Conservation (phyloP, 1,140 invertebrate genomes). For the Lordiphosa stackelbergi region DNA sequence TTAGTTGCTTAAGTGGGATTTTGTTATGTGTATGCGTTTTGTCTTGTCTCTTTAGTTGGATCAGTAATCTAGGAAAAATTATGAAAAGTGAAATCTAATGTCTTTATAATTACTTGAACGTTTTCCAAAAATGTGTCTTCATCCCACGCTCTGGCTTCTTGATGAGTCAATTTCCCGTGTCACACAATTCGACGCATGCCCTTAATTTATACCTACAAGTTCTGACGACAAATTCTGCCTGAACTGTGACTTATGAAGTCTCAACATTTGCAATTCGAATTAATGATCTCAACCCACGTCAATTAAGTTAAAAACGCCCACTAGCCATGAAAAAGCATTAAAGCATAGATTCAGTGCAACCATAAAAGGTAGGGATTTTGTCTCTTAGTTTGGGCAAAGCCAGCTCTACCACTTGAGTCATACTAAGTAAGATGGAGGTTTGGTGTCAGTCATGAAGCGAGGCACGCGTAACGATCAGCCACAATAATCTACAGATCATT, state of each 20-base stretch:
- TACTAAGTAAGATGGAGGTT: slow-evolving; percentile 8
- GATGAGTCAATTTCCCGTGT: slow-evolving; percentile 26
- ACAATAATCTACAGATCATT: slow-evolving; percentile 38
- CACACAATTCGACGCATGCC: slow-evolving; percentile 35
- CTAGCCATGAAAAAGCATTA: slow-evolving; percentile 17
- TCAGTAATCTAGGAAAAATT: slow-evolving; percentile 23
- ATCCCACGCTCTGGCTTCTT: slow-evolving; percentile 47
- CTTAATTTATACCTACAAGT: slow-evolving; percentile 52
- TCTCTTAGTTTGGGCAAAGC: slow-evolving; percentile 38
- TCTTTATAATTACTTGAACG: slow-evolving; percentile 17
- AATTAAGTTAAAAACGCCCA: slow-evolving; percentile 53
- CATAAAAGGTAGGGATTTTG: slow-evolving; percentile 26
- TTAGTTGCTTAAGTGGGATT: slow-evolving; percentile 2
- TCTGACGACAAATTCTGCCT: slow-evolving; percentile 18
- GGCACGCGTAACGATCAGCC: slow-evolving; percentile 9
- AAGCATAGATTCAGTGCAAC: slow-evolving; percentile 28
- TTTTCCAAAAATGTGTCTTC: slow-evolving; percentile 12
- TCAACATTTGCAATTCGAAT: slow-evolving; percentile 25
- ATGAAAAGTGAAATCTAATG: slow-evolving; percentile 36
- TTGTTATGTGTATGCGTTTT: neutral
- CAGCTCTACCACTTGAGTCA: slow-evolving; percentile 45
- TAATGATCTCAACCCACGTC: slow-evolving; percentile 50
- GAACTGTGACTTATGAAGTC: slow-evolving; percentile 16
- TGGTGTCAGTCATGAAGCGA: slow-evolving; percentile 30
- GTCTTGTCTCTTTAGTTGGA: slow-evolving; percentile 4